Conservation (phyloP, 1,140 invertebrate species). For the Asobara japonica region DNA sequence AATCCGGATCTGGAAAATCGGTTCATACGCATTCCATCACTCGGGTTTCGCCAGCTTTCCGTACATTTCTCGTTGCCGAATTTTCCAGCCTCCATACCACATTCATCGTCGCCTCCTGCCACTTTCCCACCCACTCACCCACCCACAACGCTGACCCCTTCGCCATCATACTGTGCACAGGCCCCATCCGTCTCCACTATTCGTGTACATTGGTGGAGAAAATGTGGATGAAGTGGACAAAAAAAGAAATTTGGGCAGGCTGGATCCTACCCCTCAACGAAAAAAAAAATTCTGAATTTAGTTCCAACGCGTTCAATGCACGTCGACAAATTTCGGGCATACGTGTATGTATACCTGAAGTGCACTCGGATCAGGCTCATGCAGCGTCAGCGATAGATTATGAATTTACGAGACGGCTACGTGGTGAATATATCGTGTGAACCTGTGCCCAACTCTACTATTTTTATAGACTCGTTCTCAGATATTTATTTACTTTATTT, state of each 20-base stretch:
- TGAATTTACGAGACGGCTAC: conserved; percentile 25
- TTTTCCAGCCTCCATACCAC: not conserved
- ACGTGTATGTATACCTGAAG: not conserved
- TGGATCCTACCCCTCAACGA: not conserved
- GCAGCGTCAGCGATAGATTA: conserved; percentile 17
- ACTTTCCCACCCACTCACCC: too few species aligned
- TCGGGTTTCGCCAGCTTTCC: not conserved
- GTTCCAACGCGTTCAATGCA: conserved; percentile 15
- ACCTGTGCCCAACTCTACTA: not conserved
- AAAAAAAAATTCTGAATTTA: not conserved
- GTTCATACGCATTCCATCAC: conserved; percentile 1
- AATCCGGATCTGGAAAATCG: not conserved
- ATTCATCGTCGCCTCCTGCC: not conserved
- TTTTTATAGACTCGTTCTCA: not conserved
- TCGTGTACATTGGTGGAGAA: not conserved
- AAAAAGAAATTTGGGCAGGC: not conserved
- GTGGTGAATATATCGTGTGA: not conserved
- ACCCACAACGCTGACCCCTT: not conserved
- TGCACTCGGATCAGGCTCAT: not conserved
- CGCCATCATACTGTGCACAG: not conserved
- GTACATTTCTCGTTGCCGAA: not conserved
- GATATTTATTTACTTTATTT: not conserved
- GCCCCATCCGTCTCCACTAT: not conserved
- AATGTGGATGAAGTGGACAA: not conserved
- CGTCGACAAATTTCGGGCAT: conserved; percentile 18